phyloP scores from a whole-genome alignment of 2,797 vertebrate species.

The Fistularia commersonii region DNA sequence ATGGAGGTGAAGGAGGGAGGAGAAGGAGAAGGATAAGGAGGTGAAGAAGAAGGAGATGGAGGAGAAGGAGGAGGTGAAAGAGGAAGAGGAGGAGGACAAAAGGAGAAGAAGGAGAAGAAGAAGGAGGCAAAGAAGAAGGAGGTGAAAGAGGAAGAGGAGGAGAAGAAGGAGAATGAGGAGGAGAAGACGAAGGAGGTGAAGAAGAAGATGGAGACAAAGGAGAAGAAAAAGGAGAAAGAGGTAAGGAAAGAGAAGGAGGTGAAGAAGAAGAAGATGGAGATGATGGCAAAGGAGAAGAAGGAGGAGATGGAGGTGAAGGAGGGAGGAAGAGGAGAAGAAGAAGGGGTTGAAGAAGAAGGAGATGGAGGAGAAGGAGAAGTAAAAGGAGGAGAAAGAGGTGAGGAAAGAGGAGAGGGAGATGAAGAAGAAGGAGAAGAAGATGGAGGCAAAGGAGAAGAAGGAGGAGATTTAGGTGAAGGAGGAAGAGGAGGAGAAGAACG shows the following conservation, averaged over 20 bases:
- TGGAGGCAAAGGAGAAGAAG: background rate
- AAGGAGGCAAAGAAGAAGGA: constrained; percentile 4
- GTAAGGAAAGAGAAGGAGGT: too few species aligned
- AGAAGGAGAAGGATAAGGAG: too few species aligned
- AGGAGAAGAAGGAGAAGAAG: constrained; percentile 6
- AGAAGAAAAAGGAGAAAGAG: background rate
- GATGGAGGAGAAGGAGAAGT: background rate
- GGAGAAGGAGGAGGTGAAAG: constrained; percentile 52
- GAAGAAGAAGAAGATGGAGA: background rate
- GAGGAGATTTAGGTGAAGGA: background rate
- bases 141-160: background rate
- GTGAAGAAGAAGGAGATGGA: constrained; percentile 8
- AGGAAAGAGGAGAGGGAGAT: background rate
- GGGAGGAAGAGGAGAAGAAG: constrained; percentile 1
- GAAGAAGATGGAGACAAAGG: constrained; percentile 7
- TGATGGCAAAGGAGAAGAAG: background rate
- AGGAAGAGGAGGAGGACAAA: constrained; percentile 35
- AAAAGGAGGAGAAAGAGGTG: background rate
- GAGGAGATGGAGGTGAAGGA: too few species aligned
- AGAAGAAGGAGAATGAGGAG: background rate
- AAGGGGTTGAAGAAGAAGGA: background rate
- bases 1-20: too few species aligned
- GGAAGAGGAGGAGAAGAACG: background rate
- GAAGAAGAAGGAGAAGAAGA: background rate
- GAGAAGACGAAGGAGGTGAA: constrained; percentile 2